Evolutionary conservation across 2,113 vertebrate species (phyloP).

Genomic region (Centropristis striata): DNA sequence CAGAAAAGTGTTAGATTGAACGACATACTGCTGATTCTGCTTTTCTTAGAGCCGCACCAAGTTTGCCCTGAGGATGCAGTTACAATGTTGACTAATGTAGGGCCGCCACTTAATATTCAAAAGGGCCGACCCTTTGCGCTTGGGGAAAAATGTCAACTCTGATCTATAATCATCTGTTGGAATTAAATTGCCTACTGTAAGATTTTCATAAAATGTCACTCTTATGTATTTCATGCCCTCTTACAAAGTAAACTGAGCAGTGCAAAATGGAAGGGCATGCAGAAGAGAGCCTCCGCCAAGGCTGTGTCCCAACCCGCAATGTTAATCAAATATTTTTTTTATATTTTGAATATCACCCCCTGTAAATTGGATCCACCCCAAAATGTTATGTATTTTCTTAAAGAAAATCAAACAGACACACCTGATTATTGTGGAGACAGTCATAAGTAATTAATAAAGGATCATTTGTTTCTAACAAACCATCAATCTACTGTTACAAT

Average conservation of each 20-base stretch:
- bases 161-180: neutral
- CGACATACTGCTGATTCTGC: neutral
- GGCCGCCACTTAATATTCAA: neutral
- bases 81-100: neutral
- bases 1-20: neutral
- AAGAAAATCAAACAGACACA: too few relatives aligned
- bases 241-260: neutral
- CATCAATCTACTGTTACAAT: too few relatives aligned
- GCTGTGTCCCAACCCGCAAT: too few relatives aligned
- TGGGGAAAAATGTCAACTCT: too few relatives aligned
- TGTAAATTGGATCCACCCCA: too few relatives aligned
- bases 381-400: too few relatives aligned
- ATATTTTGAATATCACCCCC: too few relatives aligned
- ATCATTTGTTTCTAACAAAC: too few relatives aligned
- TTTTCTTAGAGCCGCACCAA: neutral
- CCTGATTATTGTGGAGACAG: too few relatives aligned
- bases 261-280: neutral
- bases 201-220: neutral
- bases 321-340: too few relatives aligned
- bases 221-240: neutral
- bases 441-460: too few relatives aligned
- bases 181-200: neutral
- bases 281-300: too few relatives aligned
- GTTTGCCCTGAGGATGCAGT: neutral
- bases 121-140: neutral